These are phyloP conservation scores for Catalaphyllia jardinei DNA, from an alignment of 64 coral and sea anemone genomes.

Conservation along the genomic window DNA sequence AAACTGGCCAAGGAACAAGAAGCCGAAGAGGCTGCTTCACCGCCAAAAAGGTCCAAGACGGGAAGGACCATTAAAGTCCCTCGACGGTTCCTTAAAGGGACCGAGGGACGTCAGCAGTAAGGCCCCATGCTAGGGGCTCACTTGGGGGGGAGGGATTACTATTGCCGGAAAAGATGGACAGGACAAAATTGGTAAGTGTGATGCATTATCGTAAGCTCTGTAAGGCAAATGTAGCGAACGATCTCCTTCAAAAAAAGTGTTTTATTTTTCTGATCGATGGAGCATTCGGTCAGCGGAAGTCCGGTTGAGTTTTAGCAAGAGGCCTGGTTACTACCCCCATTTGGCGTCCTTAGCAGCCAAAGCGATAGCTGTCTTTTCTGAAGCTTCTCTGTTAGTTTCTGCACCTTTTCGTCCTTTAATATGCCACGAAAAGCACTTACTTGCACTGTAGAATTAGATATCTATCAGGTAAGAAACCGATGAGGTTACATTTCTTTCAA, in stretches of 20 bases:
- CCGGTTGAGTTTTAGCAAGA: not conserved
- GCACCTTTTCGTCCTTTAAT: not conserved
- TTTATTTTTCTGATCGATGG: too few relatives aligned
- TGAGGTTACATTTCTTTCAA: not conserved
- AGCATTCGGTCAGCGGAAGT: conserved; percentile 15
- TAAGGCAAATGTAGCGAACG: too few relatives aligned
- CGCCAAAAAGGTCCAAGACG: conserved; percentile 1
- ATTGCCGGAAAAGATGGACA: not conserved
- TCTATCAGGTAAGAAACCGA: conserved; percentile 76
- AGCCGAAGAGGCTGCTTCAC: not conserved
- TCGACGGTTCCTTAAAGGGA: conserved; percentile 11
- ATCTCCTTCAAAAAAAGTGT: too few relatives aligned
- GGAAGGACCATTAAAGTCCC: conserved; percentile 26
- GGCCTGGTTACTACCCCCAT: conserved; percentile 10
- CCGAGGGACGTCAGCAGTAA: conserved; percentile 24
- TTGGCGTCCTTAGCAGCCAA: conserved; percentile 71
- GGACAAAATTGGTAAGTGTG: not conserved
- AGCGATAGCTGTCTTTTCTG: not conserved
- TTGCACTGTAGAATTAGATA: conserved; percentile 87
- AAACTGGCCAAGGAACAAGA: not conserved
- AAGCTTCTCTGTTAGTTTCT: not conserved
- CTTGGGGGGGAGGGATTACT: not conserved
- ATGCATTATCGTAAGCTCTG: too few relatives aligned
- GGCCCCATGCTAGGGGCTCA: not conserved
- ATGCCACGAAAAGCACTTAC: conserved; percentile 93